phyloP scores from a whole-genome alignment of 2,888 invertebrate species.

The Apotomis capreana region DNA sequence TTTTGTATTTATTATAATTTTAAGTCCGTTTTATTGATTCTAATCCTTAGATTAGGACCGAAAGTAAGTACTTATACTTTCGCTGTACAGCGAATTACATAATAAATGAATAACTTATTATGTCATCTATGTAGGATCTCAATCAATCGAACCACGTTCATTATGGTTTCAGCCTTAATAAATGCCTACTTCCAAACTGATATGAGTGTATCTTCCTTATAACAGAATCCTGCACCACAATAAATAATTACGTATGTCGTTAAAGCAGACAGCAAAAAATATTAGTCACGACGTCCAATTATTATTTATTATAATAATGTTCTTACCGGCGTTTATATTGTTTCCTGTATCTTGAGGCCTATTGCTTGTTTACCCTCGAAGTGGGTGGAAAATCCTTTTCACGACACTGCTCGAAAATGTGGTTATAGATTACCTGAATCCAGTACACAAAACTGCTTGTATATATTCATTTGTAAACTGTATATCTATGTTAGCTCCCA shows the following conservation, averaged over 20 bases:
- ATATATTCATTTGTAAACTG: too few relatives aligned
- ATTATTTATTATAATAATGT: conserved; percentile 23
- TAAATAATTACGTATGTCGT: conserved; percentile 32
- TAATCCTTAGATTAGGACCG: too few relatives aligned
- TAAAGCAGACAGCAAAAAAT: conserved; percentile 38
- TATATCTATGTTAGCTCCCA: too few relatives aligned
- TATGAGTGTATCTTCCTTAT: not conserved
- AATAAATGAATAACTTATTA: too few relatives aligned
- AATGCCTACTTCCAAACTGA: too few relatives aligned
- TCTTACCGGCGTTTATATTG: conserved; percentile 7
- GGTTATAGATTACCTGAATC: too few relatives aligned
- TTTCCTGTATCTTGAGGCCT: conserved; percentile 1
- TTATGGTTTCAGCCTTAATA: not conserved
- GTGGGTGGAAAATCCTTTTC: not conserved
- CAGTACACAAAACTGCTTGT: too few relatives aligned
- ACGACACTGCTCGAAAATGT: too few relatives aligned
- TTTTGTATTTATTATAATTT: too few relatives aligned
- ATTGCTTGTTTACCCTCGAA: not conserved
- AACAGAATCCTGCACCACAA: conserved; percentile 11
- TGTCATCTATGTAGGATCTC: not conserved
- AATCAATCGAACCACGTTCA: not conserved
- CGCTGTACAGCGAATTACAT: too few relatives aligned
- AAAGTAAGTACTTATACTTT: too few relatives aligned
- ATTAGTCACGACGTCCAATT: conserved; percentile 44
- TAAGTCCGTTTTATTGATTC: too few relatives aligned